These are phyloP conservation scores for Taeniopygia guttata DNA, from an alignment of 2,797 vertebrate genomes.

Conservation along the genomic window DNA sequence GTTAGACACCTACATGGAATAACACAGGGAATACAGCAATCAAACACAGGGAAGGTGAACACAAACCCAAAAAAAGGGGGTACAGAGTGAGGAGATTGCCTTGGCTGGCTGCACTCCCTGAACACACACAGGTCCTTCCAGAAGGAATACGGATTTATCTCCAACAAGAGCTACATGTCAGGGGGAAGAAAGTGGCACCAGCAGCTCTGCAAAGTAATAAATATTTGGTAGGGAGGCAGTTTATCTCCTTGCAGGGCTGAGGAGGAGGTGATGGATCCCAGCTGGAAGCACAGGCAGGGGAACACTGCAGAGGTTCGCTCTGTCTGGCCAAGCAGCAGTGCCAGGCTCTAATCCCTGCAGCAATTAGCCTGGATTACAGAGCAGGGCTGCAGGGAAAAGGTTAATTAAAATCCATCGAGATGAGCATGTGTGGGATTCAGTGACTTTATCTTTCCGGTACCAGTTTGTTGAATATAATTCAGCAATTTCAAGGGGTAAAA, in stretches of 20 bases:
- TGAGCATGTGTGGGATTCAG: conserved; percentile 29
- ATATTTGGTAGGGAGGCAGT: background rate
- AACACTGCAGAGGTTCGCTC: rapidly evolving
- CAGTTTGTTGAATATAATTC: background rate
- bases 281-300: conserved; percentile 26
- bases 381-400: conserved; percentile 6
- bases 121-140: background rate
- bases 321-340: background rate
- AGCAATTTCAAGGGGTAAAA: background rate
- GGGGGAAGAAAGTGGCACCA: background rate
- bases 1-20: too few relatives aligned
- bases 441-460: conserved; percentile 10
- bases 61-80: background rate
- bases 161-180: background rate
- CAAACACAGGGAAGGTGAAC: rapidly evolving
- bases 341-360: conserved; percentile 19
- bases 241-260: conserved; percentile 32
- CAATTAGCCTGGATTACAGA: conserved; percentile 45
- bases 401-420: conserved; percentile 24
- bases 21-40: too few relatives aligned
- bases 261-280: conserved; percentile 50
- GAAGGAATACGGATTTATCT: background rate
- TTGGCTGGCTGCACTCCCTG: background rate
- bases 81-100: background rate
- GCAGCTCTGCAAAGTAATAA: conserved; percentile 10